Base-by-base conservation (phyloP, 1,140 invertebrate species). In the Leptopilina boulardi region DNA sequence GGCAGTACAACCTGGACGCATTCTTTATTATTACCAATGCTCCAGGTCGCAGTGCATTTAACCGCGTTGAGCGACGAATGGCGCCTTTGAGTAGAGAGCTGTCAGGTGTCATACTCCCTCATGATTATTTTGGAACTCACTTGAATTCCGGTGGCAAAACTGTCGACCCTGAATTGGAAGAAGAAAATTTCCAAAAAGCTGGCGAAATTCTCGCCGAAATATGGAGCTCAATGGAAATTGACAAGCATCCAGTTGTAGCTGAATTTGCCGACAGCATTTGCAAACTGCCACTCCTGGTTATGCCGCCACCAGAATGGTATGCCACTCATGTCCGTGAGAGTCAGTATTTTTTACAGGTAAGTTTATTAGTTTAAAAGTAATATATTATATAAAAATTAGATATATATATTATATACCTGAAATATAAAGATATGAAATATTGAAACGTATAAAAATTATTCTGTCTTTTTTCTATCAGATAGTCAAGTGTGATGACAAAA, bases 1-100 rank as follows among this genome's bases (percentile, higher is more conserved):
- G 2, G 47, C 11, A n/a, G 4, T 51, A 51, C 18, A 34, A 82
- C 23, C 51, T 80, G 15, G 91, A 92, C 81, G 89, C 86, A 66
- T 34, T 89, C 59, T 91, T 86, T 79, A 85, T 91, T 66, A 84
- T 83, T 18, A 89, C 87, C 4, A 89, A 92, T 86, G 89, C 91
- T 47, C 89, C 89, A 73, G 82, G 83, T 10, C 74, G 84, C 70
- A 86, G 83, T 71, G 85, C 85, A 13, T 87, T 80, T 73, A 87
- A 87, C 75, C 71, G 84, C 66, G 83, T 87, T 2, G 85, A 88
- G 72, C 77, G 84, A 56, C 54, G 83, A 13, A 87, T 87, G 85
- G 86, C 83, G 70, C 82, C 85, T 44, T 77, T 87, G 30, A 87
- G 84, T 75, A 75, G 82, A 34, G 77, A 85, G 54, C 78, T 88